Evolutionary conservation across 53 echinoderm and acorn worm species (phyloP).

Genomic region (Pentamera pediparva): DNA sequence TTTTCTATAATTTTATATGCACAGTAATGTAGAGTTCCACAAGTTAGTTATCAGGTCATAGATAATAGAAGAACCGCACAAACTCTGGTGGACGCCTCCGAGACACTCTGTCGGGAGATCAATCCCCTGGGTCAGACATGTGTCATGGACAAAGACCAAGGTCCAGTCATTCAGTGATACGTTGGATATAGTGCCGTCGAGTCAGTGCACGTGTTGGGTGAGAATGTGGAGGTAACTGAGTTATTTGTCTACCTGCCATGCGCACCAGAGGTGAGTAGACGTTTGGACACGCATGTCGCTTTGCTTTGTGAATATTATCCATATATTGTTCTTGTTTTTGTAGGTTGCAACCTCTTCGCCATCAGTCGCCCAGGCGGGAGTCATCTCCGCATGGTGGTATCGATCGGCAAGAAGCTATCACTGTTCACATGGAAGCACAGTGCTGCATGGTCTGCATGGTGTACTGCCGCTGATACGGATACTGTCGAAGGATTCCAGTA

Average conservation of each 20-base stretch:
- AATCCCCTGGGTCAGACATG: no score
- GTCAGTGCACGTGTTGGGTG: no score
- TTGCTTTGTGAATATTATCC: background rate
- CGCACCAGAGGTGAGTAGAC: no score
- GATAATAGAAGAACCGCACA: no score
- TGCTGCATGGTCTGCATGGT: constrained; percentile 98
- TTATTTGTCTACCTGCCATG: no score
- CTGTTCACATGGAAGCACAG: constrained; percentile 99
- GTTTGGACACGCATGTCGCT: no score
- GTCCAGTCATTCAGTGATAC: background rate
- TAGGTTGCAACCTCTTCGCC: constrained; percentile 85
- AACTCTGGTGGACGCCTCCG: no score
- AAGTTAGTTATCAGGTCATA: no score
- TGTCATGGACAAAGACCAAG: background rate
- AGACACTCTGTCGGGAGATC: no score
- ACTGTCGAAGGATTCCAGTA: constrained; percentile 92
- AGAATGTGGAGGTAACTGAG: no score
- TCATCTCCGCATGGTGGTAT: constrained; percentile 87
- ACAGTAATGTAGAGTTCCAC: no score
- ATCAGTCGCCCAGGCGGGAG: constrained; percentile 88
- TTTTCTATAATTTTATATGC: no score
- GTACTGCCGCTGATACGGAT: constrained; percentile 88
- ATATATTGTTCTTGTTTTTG: background rate
- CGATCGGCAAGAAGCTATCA: constrained; percentile 79
- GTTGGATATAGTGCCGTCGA: background rate